Conservation (phyloP, 2,888 invertebrate genomes). For the Drosophila mimica region DNA sequence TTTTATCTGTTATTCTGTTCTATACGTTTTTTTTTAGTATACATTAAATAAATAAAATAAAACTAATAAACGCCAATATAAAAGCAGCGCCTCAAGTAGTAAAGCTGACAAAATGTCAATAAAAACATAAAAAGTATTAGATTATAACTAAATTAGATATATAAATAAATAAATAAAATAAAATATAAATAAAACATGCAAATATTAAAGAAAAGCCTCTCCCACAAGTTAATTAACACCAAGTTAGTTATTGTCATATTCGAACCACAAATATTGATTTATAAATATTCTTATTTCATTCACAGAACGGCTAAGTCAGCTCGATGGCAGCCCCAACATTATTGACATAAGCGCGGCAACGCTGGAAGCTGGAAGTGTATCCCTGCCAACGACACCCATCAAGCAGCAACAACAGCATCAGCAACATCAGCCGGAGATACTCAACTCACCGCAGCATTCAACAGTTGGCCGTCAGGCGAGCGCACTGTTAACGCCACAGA, state of each 20-base stretch:
- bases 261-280: constrained; percentile 3
- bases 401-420: constrained; percentile 40
- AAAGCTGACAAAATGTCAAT: too few relatives aligned
- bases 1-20: neutral
- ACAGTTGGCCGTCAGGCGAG: constrained; percentile 41
- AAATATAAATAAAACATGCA: too few relatives aligned
- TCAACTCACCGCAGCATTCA: constrained; percentile 47
- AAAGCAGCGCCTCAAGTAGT: too few relatives aligned
- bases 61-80: neutral
- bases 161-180: too few relatives aligned
- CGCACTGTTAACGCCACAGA: constrained; percentile 76
- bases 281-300: constrained; percentile 10
- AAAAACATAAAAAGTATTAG: too few relatives aligned
- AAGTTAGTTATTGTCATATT: neutral
- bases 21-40: neutral
- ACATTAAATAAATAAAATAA: neutral
- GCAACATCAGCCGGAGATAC: constrained; percentile 39
- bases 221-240: neutral
- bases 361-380: constrained; percentile 26
- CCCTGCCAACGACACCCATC: constrained; percentile 18
- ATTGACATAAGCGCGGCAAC: constrained; percentile 34
- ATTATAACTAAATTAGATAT: too few relatives aligned
- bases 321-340: constrained; percentile 76
- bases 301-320: constrained; percentile 82
- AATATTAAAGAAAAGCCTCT: neutral